phyloP scores from a whole-genome alignment of 2,888 invertebrate genomes.

The Prosapia bicincta region DNA sequence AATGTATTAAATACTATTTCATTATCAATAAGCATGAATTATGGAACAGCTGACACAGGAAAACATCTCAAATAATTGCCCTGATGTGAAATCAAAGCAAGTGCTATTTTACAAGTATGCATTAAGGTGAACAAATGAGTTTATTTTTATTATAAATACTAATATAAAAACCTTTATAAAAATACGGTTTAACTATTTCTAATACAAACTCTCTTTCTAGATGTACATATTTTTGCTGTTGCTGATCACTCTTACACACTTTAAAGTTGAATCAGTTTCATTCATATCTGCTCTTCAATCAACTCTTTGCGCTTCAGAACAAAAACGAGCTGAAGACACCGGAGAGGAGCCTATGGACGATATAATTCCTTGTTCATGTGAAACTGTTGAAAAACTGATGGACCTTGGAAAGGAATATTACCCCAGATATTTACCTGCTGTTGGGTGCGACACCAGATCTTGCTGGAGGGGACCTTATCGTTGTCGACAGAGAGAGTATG shows the following conservation, averaged over 20 bases:
- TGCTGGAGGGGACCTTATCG: constrained; percentile 43
- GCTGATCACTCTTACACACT: background rate
- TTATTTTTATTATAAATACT: too few species aligned
- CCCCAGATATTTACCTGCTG: constrained; percentile 43
- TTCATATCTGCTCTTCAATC: background rate
- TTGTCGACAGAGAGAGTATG: constrained; percentile 44
- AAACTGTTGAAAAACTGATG: constrained; percentile 26
- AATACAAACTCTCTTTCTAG: background rate
- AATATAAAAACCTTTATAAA: too few species aligned
- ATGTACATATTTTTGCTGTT: background rate
- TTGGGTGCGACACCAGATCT: constrained; percentile 42
- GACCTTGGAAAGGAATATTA: constrained; percentile 36
- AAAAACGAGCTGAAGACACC: background rate
- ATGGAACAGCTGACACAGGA: too few species aligned
- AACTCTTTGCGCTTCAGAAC: background rate
- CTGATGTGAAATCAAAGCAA: too few species aligned
- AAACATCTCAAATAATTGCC: too few species aligned
- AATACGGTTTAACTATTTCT: too few species aligned
- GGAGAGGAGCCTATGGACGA: background rate
- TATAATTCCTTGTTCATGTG: constrained; percentile 12
- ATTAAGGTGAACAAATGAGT: too few species aligned
- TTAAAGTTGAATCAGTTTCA: background rate
- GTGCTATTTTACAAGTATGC: too few species aligned
- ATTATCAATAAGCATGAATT: too few species aligned
- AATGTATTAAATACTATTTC: too few species aligned